Base-by-base conservation (phyloP, 2,113 vertebrate species). In the Sander lucioperca region DNA sequence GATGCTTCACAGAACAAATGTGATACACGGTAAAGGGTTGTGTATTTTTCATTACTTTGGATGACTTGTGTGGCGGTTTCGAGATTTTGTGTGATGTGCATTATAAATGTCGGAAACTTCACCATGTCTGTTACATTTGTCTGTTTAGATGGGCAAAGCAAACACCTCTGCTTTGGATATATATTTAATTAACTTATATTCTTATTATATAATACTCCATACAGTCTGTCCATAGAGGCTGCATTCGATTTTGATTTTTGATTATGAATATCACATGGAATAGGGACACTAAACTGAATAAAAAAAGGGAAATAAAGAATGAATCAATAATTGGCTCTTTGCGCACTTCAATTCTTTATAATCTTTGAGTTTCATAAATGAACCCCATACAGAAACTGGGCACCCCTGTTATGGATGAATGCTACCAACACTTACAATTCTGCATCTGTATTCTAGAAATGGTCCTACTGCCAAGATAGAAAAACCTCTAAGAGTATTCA, bases 1-100 rank as follows among this genome's bases (percentile, higher is more conserved):
- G 70, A 84, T 39, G 66, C 57, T 21, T 71, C 63, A 56, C 27
- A 62, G 23, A 45, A 14, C n/a, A 77, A 45, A 75, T 66, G 27
- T 74, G 75, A 69, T 47, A 19, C 61, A 79, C 5, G 14, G 58
- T 54, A 51, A 66, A 69, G 21, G 12, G 2, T 21, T 71, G 36
- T 45, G 56, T 65, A 57, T 59, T 57, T 84, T 63, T 79, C 15
- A 73, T 43, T 30, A 30, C 25, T 47, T 53, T 74, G 23, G 43
- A 68, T 53, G 18, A 9, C 30, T 71, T 66, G 56, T 83, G 70
- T 76, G 77, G 9, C 65, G 73, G 76, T 16, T 43, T 19, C 11
- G 51, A n/a, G 43, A 77, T 23, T 51, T 63, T 53, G 62, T 63
- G 56, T 23, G 14, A 13, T 27, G 47, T 47, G 19, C 23, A 63